Conservation (phyloP, 2,113 vertebrate species). For the Oncorhynchus nerka region DNA sequence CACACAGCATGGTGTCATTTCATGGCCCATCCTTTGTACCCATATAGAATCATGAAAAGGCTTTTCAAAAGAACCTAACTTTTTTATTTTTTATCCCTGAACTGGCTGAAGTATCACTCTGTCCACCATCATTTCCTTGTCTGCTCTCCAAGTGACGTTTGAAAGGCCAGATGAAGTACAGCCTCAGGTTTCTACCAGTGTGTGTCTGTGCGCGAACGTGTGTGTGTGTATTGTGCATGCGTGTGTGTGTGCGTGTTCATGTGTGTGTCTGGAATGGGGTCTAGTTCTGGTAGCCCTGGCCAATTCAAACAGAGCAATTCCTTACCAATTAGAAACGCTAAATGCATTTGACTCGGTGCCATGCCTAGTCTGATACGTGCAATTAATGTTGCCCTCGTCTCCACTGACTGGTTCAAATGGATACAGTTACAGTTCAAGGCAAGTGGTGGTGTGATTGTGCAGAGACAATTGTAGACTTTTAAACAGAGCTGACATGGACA, state of each 20-base stretch:
- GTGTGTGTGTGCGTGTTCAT: too few species aligned
- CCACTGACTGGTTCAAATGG: slow-evolving; percentile 57
- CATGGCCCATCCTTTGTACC: neutral
- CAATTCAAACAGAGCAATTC: slow-evolving; percentile 74
- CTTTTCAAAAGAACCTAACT: neutral
- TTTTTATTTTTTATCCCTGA: neutral
- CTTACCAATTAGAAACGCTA: slow-evolving; percentile 74
- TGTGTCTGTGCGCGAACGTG: too few species aligned
- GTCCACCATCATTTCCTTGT: too few species aligned
- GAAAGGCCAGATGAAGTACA: too few species aligned
- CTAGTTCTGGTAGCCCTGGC: slow-evolving; percentile 55
- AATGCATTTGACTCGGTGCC: slow-evolving; percentile 73
- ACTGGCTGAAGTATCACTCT: neutral
- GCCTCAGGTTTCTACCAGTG: too few species aligned
- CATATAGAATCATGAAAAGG: neutral
- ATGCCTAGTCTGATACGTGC: slow-evolving; percentile 40
- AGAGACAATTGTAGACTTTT: too few species aligned
- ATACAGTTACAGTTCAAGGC: slow-evolving; percentile 71
- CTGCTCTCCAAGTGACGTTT: too few species aligned
- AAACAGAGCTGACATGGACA: too few species aligned
- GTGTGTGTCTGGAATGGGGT: slow-evolving; percentile 10
- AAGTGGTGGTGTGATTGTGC: slow-evolving; percentile 37
- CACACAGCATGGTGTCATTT: slow-evolving; percentile 4
- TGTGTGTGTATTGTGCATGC: too few species aligned
- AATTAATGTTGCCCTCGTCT: slow-evolving; percentile 22